Base-by-base conservation (phyloP, 2,113 vertebrate species). In the Pitta sordida region DNA sequence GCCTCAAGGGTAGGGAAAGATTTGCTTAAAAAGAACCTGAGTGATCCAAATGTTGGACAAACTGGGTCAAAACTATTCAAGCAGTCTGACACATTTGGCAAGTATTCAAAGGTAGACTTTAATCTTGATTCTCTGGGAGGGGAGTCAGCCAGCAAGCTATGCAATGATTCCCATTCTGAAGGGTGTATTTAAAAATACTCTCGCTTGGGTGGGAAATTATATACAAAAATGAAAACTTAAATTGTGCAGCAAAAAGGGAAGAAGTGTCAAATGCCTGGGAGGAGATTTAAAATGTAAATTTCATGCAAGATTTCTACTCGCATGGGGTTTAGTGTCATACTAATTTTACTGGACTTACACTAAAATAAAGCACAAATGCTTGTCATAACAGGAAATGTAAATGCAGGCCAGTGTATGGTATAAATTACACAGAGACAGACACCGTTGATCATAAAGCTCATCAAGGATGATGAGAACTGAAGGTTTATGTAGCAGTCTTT, bases 401-500 rank as follows among this genome's bases (percentile, higher is more conserved):
- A 34, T 64, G 32, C n/a, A 73, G 74, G 41, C 22, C 64, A 41
- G 20, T 51, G 14, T 37, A 18, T 89, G 78, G 36, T 41, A 60
- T 67, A 88, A 94, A 77, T 94, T 74, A 55, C 36, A 37, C 27
- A 77, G 79, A 51, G 52, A 53, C 27, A 60, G 70, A 73, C 93
- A 29, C 36, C 46, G 49, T 75, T 82, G 74, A 34, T 93, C 29
- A 12, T 80, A 80, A 91, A 69, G 39, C 67, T 62, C 19, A 3
- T 37, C 17, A 9, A 64, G 32, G 51, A 24, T 73, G 41, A 60
- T 69, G 46, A 52, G 4, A 43, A 39, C 63, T 77, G 68, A 73
- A 70, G 24, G 23, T 56, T 90, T 90, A 77, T 36, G n/a, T 55
- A 83, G 70, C 41, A 73, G 27, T 83, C 85, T 86, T 71, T 44